phyloP scores from a whole-genome alignment of 2,888 invertebrate genomes.

The Alsophila aescularia region DNA sequence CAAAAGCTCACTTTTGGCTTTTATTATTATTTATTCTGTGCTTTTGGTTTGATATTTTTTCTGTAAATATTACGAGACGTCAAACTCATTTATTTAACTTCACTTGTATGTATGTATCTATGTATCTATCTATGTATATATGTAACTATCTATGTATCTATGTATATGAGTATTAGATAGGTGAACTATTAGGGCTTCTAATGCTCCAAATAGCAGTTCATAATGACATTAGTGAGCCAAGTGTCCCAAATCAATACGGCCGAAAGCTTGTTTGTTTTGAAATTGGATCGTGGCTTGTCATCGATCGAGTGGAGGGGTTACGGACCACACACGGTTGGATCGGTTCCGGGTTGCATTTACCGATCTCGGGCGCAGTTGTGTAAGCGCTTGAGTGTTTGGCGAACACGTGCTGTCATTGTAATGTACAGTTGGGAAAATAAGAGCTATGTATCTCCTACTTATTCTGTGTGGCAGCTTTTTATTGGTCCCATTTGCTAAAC shows the following conservation, averaged over 20 bases:
- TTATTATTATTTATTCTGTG: too few relatives aligned
- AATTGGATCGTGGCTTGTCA: conserved; percentile 52
- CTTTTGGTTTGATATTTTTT: too few relatives aligned
- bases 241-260: conserved; percentile 48
- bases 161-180: too few relatives aligned
- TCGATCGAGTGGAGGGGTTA: conserved; percentile 41
- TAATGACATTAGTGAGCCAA: conserved; percentile 25
- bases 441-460: too few relatives aligned
- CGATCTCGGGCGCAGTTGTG: conserved; percentile 15
- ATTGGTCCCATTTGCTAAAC: too few relatives aligned
- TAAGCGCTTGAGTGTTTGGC: not conserved
- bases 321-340: conserved; percentile 48
- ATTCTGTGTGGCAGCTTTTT: too few relatives aligned
- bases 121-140: too few relatives aligned
- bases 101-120: too few relatives aligned
- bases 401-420: conserved; percentile 5
- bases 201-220: conserved; percentile 9
- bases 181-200: too few relatives aligned
- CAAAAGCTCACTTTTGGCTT: not conserved
- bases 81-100: too few relatives aligned
- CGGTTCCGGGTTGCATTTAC: conserved; percentile 22
- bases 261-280: conserved; percentile 54
- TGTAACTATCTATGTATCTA: too few relatives aligned
- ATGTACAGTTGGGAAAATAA: not conserved
- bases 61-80: too few relatives aligned